Percentiles rank a stretch among this genome's conserved stretches.
phyloP scores from a whole-genome alignment of 2,113 vertebrate genomes.

The Callaeas wilsoni region DNA sequence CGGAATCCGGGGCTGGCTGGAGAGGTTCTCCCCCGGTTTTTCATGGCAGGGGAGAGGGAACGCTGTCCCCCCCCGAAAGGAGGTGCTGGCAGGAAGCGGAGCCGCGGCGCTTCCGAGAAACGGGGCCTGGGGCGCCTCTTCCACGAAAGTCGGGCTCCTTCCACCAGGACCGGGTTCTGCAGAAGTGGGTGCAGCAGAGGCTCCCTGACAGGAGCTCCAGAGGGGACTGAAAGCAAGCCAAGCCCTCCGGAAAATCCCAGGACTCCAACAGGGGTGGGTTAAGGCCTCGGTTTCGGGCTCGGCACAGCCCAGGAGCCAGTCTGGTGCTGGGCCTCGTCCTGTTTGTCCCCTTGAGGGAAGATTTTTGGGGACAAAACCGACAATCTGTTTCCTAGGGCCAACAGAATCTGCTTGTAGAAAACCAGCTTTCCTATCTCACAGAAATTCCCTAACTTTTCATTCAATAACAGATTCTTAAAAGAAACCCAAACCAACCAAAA shows the following conservation, averaged over 20 bases:
- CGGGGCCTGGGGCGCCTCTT: neutral
- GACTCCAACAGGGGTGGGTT: neutral
- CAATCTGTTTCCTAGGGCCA: neutral
- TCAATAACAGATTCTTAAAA: neutral
- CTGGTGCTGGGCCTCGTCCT: accelerated
- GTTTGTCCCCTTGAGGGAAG: neutral
- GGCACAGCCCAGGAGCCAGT: neutral
- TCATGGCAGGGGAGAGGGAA: too few relatives aligned
- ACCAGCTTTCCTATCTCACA: neutral
- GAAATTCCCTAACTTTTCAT: neutral
- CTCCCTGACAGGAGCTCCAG: neutral
- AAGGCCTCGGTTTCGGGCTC: neutral
- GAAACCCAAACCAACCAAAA: neutral
- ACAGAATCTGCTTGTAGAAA: neutral
- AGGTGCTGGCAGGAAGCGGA: neutral
- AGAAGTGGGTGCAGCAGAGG: neutral
- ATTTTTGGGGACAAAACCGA: neutral
- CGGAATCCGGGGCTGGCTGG: neutral
- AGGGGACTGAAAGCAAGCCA: neutral
- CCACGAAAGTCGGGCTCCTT: neutral
- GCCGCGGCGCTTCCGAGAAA: accelerated
- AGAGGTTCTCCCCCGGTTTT: neutral
- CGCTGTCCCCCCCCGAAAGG: neutral
- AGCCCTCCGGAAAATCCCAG: neutral
- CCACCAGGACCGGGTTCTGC: neutral